Percentiles rank a stretch among this genome's conserved stretches.
Conservation (phyloP, 2,888 invertebrate species). For the Brassicogethes aeneus region DNA sequence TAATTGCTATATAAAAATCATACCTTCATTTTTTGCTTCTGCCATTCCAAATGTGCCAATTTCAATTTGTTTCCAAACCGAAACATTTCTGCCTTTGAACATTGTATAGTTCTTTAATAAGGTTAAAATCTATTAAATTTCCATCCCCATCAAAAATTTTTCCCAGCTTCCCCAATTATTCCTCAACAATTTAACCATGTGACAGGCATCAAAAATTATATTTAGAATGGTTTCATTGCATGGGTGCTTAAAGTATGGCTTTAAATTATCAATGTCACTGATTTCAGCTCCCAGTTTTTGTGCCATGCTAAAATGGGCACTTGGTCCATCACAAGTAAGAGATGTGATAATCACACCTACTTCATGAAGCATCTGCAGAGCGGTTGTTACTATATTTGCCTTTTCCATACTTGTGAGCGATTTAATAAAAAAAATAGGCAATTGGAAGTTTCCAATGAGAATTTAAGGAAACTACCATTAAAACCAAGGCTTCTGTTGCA, state of each 20-base stretch:
- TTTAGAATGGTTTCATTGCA: background rate
- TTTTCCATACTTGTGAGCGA: slow-evolving; percentile 6
- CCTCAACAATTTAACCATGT: background rate
- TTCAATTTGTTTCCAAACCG: background rate
- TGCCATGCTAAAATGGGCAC: slow-evolving; percentile 4
- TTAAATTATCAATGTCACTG: background rate
- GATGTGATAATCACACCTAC: slow-evolving; percentile 4
- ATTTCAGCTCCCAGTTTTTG: background rate
- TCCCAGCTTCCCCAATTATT: background rate
- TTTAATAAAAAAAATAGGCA: slow-evolving; percentile 14
- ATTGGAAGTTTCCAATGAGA: slow-evolving; percentile 20
- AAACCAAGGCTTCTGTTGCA: slow-evolving; percentile 19
- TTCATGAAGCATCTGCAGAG: slow-evolving; percentile 1
- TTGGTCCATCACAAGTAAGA: slow-evolving; percentile 6
- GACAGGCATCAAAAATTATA: background rate
- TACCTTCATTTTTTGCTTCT: background rate
- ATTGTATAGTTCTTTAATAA: background rate
- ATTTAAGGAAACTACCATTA: slow-evolving; percentile 18
- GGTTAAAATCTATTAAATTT: background rate
- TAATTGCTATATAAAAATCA: background rate
- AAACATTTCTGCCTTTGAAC: background rate
- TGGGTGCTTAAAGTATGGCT: background rate
- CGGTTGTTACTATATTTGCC: slow-evolving; percentile 6
- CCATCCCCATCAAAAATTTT: background rate
- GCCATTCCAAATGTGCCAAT: background rate